Percentiles rank a stretch among this genome's conserved stretches.
Evolutionary conservation across 1,140 invertebrate genomes (phyloP).

Genomic region (Micrasema minimum): DNA sequence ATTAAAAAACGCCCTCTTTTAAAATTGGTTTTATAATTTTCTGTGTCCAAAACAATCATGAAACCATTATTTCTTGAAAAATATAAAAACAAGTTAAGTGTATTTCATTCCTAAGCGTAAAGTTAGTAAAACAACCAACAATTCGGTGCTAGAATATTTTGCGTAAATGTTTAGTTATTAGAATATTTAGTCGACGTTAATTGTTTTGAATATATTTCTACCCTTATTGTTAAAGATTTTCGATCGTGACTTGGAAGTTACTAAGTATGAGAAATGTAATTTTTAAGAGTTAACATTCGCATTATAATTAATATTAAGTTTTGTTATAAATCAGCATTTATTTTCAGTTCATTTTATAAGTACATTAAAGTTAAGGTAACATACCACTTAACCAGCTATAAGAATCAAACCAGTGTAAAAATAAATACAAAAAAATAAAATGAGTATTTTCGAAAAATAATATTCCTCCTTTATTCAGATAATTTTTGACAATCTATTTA

Average conservation of each 20-base stretch:
- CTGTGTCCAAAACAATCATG: too few relatives aligned
- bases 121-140: conserved; percentile 30
- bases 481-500: not conserved
- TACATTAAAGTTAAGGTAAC: not conserved
- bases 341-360: not conserved
- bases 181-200: conserved; percentile 34
- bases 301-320: not conserved
- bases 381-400: not conserved
- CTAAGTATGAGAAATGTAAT: conserved; percentile 2
- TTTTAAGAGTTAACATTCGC: conserved; percentile 1
- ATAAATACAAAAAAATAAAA: not conserved
- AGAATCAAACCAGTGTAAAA: not conserved
- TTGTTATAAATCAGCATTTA: conserved; percentile 16
- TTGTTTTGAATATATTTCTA: conserved; percentile 34
- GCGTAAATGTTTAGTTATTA: conserved; percentile 12
- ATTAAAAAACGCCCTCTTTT: not conserved
- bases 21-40: too few relatives aligned
- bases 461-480: too few relatives aligned
- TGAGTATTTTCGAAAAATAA: not conserved
- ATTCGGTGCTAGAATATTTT: conserved; percentile 38
- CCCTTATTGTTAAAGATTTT: conserved; percentile 13
- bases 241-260: conserved; percentile 4
- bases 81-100: too few relatives aligned
- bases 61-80: too few relatives aligned
- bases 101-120: not conserved